Conservation (phyloP, 2,113 vertebrate genomes). For the Macquaria australasica region DNA sequence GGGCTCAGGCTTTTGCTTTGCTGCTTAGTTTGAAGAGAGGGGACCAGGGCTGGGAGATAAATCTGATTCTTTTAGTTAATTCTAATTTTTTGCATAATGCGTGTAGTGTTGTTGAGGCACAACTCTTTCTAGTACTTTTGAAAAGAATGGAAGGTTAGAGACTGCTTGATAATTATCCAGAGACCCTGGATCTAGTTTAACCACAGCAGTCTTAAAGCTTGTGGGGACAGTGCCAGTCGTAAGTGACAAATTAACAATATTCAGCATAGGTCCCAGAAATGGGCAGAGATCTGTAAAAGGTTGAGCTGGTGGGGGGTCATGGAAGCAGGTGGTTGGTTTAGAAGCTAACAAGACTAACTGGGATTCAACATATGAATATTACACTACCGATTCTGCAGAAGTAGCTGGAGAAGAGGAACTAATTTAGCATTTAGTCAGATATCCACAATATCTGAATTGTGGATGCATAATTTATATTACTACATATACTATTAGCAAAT, state of each 20-base stretch:
- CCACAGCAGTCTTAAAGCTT: neutral
- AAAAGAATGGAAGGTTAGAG: neutral
- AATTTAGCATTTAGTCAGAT: neutral
- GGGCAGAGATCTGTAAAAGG: too few species aligned
- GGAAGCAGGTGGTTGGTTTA: neutral
- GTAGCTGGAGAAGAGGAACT: neutral
- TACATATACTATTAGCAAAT: too few species aligned
- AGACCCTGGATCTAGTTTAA: neutral
- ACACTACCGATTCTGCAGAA: neutral
- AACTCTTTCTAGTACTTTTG: neutral
- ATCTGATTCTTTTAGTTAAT: slow-evolving; percentile 16
- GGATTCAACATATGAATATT: neutral
- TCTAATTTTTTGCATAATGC: neutral
- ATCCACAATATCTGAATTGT: too few species aligned
- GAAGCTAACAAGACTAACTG: neutral
- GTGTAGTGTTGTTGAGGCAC: neutral
- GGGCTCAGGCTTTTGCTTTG: slow-evolving; percentile 18
- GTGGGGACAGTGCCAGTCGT: too few species aligned
- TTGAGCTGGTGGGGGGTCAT: too few species aligned
- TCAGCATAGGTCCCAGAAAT: neutral
- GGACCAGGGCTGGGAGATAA: slow-evolving; percentile 4
- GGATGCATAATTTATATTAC: too few species aligned
- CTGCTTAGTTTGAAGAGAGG: slow-evolving; percentile 1
- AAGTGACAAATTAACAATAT: neutral
- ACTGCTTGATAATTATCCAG: neutral